Evolutionary conservation across 2,888 invertebrate genomes (phyloP), one percentile per base, ranked within the genome.

Genomic region (Dioctria rufipes): DNA sequence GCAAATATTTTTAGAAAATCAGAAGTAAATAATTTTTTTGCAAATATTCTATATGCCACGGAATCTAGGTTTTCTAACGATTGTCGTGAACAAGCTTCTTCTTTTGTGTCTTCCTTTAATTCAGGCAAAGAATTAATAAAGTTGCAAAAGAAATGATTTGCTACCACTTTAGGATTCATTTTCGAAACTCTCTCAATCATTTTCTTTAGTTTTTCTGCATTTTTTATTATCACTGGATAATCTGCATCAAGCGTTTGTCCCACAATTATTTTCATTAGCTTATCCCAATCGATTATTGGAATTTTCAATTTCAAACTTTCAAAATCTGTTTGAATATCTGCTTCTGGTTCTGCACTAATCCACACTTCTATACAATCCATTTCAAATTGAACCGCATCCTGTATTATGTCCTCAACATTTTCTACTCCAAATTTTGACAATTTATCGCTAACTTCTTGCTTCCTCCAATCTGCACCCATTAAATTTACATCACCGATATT

Each of bases 221-320:
- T 5, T 5, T 69, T 49, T 43, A 51, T 69, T 25, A 51, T 9
- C 25, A 69, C 51, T 5, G 51, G 49, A 39, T 37, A 69, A 39
- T 51, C 37, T 3, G 8, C 69, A 9, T 25, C 25, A 4, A 51
- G 9, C n/a, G 49, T 51, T 51, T 51, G 9, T 37, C 54, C 54
- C 5, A 13, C 49, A n/a, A 69, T 51, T 2, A 39, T 11, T 11
- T 69, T 51, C 39, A 69, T 37, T 37, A 51, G 69, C n/a, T 39
- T 54, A 11, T 69, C 51, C 69, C 69, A 69, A 11, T 51, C 69
- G n/a, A 69, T 69, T 51, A 49, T 39, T 5, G 69, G 69, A 49
- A 69, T 69, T n/a, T 49, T 51, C 37, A 39, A 3, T 11, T 69
- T 69, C 25, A 69, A 39, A 11, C 69, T 37, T 4, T 9, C 5